Conservation (phyloP, 2,113 vertebrate genomes). For the Burhinus bistriatus region DNA sequence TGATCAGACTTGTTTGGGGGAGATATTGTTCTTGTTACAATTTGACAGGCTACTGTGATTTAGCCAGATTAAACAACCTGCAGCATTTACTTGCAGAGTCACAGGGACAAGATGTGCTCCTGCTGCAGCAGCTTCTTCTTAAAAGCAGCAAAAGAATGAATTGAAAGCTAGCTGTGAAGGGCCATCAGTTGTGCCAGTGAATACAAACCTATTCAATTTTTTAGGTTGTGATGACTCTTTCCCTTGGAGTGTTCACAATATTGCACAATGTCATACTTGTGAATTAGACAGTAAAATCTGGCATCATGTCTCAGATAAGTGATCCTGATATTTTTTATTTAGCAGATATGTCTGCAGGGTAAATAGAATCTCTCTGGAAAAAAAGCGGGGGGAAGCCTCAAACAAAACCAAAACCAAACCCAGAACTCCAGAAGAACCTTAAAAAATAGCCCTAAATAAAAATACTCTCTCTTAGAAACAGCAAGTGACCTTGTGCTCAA, state of each 20-base stretch:
- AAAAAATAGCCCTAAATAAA: background rate
- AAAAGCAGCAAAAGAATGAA: constrained; percentile 9
- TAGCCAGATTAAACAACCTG: constrained; percentile 72
- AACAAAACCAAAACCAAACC: background rate
- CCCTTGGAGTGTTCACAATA: background rate
- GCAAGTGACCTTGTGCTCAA: constrained; percentile 25
- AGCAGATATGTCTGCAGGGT: background rate
- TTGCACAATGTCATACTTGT: background rate
- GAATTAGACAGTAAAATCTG: background rate
- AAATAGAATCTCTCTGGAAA: background rate
- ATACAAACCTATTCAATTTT: background rate
- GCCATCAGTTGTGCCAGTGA: background rate
- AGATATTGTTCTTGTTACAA: constrained; percentile 74
- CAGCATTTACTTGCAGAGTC: constrained; percentile 62
- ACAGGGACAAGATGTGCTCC: background rate
- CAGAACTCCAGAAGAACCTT: background rate
- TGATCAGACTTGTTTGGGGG: constrained; percentile 83
- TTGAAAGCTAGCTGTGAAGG: background rate
- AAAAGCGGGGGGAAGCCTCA: background rate
- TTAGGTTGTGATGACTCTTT: background rate
- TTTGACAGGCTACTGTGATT: constrained; percentile 75
- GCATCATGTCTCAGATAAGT: background rate
- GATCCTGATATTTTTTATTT: background rate
- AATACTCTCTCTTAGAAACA: background rate
- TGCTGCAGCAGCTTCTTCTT: constrained; percentile 9